Evolutionary conservation across 2,888 invertebrate genomes (phyloP), one percentile per base, ranked within the genome.

Genomic region (Lymantria monacha): DNA sequence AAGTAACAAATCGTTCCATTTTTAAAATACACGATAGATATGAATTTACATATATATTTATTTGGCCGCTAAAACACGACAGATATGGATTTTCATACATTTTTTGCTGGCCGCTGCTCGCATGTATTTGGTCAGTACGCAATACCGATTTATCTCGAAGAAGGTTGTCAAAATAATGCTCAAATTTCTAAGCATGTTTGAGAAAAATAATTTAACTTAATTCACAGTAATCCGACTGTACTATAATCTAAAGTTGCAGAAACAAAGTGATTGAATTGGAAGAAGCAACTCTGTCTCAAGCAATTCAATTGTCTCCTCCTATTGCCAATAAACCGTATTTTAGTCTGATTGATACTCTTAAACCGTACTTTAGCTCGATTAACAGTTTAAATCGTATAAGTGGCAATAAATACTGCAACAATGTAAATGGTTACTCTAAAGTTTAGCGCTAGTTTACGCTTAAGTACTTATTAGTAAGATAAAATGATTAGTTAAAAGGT

Each of bases 261-360:
- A 74, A 84, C 83, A 84, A 84, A 85, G 81, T 85, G 79, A 85
- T 85, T 83, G 83, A 82, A 76, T 75, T 75, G 69, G 67, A 76
- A 76, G 79, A 74, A 74, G 78, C 79, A 81, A 87, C 80, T 82
- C 83, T 79, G 85, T 85, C 77, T 81, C 70, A 66, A 60, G 66
- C 69, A 71, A 78, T 76, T 79, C 78, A 72, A 63, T 38, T 33
- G 40, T 43, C 48, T 47, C 51, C 33, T 53, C 43, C 38, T 43
- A 55, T 55, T 48, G 57, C 46, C 51, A 61, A 64, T 73, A 73
- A 74, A 79, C 64, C 57, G 70, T 71, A 72, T 70, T 81, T 79
- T 75, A 77, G 69, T 70, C 58, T 72, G 73, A 83, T 83, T 76
- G 57, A 57, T 53, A 50, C 53, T 59, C 59, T 63, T 68, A 61